These are phyloP conservation scores for Lordiphosa mommai DNA, from an alignment of 1,140 invertebrate genomes.

Conservation along the genomic window DNA sequence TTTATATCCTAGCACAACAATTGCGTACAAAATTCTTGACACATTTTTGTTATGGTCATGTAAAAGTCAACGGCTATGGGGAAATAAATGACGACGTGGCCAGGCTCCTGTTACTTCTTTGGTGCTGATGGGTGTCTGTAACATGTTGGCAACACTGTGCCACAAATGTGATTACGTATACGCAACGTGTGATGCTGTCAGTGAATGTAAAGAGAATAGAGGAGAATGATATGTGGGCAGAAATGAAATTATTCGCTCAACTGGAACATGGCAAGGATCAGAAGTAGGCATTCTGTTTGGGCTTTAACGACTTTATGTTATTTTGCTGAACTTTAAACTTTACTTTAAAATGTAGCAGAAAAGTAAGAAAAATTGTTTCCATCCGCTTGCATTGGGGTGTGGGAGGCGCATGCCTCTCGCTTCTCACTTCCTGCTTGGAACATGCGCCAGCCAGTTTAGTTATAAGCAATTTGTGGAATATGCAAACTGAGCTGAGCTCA, in stretches of 20 bases:
- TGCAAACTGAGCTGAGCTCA: slow-evolving; percentile 17
- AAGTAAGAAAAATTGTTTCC: no score
- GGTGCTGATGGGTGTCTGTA: slow-evolving; percentile 24
- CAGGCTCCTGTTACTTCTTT: background rate
- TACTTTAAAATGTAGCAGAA: no score
- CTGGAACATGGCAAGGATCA: no score
- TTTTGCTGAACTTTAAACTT: no score
- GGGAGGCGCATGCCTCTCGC: background rate
- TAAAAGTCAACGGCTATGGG: slow-evolving; percentile 62
- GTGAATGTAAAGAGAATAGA: slow-evolving; percentile 22
- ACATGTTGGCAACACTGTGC: slow-evolving; percentile 55
- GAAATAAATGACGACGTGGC: slow-evolving; percentile 50
- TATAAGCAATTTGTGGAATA: slow-evolving; percentile 45
- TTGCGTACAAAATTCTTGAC: slow-evolving; percentile 40
- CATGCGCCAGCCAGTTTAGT: slow-evolving; percentile 16
- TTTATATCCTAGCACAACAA: slow-evolving; percentile 12
- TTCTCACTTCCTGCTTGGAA: background rate
- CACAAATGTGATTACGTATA: slow-evolving; percentile 69
- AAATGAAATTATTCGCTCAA: slow-evolving; percentile 7
- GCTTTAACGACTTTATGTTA: no score
- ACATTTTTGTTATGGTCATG: slow-evolving; percentile 59
- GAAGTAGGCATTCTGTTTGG: no score
- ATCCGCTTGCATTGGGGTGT: no score
- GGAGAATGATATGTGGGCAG: slow-evolving; percentile 32
- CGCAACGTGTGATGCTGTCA: slow-evolving; percentile 42